Evolutionary conservation across 1,140 invertebrate species (phyloP), one percentile per base, ranked within the genome.

Genomic region (Catajapyx aquilonaris): DNA sequence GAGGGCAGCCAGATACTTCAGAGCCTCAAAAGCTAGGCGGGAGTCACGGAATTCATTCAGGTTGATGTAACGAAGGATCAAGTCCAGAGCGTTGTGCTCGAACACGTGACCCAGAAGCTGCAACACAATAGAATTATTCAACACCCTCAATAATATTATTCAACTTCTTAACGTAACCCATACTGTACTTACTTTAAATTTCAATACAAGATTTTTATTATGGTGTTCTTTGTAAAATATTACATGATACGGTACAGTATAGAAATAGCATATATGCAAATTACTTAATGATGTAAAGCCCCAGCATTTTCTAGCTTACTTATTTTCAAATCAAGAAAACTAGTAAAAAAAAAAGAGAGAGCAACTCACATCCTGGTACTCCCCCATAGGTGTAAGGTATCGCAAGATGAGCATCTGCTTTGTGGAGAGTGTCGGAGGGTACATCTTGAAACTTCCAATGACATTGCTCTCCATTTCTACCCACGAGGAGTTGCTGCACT

Each of bases 311-410:
- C n/a, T 37, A 22, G 28, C 39, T 33, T 36, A 36, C n/a, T 36
- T 18, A n/a, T 22, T 11, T 17, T 13, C 17, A 41, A 35, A 15
- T 4, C 17, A 33, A 21, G 22, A 36, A 11, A 35, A 37, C 30
- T 41, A 13, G n/a, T 9, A 47, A 28, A 38, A 20, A 37, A 42
- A 33, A n/a, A 33, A 38, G 20, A 20, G 31, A 18, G 25, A 35
- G 11, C 22, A 40, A 49, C 49, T 54, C 49, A 79, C 74, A 64
- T 95, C 91, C 60, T 96, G 91, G 58, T 96, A 96, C 52, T 95
- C 90, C 16, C 88, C 91, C 66, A 94, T 79, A 1, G 88, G 81
- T 7, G 83, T 84, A 1, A 97, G 61, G 57, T 94, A 96, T 45
- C 86, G 69, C 11, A 94, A 55, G 49, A 28, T 91, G 5, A 95